Conservation (phyloP, 2,888 invertebrate genomes). For the Brachylomia viminalis region DNA sequence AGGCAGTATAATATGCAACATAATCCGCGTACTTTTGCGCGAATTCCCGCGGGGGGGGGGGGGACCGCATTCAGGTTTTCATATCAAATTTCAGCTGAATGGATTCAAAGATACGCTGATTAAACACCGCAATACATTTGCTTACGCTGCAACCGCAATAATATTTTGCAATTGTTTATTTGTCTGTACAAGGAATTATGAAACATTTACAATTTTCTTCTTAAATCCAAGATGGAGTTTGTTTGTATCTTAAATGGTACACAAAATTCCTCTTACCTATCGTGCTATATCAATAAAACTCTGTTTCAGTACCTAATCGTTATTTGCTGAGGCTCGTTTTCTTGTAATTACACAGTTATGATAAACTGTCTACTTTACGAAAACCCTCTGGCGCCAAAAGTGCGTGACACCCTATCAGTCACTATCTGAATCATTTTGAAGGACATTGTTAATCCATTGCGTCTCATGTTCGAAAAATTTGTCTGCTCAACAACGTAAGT, state of each 20-base stretch:
- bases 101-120: conserved; percentile 77
- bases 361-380: background rate
- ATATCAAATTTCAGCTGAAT: conserved; percentile 75
- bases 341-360: background rate
- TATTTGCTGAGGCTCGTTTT: background rate
- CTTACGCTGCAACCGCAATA: conserved; percentile 49
- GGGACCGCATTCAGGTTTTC: conserved; percentile 60
- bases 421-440: too few species aligned
- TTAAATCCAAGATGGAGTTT: conserved; percentile 31
- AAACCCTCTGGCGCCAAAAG: background rate
- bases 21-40: conserved; percentile 34
- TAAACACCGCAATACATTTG: conserved; percentile 71
- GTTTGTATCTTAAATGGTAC: conserved; percentile 32
- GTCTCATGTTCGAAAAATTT: too few species aligned
- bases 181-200: conserved; percentile 47
- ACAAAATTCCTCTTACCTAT: conserved; percentile 11
- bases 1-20: background rate
- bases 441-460: too few species aligned
- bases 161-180: conserved; percentile 44
- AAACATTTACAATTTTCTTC: conserved; percentile 40
- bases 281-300: background rate
- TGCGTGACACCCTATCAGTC: too few species aligned
- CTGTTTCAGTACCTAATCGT: background rate
- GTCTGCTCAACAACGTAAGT: too few species aligned
- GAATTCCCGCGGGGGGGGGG: conserved; percentile 44